Evolutionary conservation across 2,797 vertebrate species (phyloP).

Genomic region (Heliangelus exortis): DNA sequence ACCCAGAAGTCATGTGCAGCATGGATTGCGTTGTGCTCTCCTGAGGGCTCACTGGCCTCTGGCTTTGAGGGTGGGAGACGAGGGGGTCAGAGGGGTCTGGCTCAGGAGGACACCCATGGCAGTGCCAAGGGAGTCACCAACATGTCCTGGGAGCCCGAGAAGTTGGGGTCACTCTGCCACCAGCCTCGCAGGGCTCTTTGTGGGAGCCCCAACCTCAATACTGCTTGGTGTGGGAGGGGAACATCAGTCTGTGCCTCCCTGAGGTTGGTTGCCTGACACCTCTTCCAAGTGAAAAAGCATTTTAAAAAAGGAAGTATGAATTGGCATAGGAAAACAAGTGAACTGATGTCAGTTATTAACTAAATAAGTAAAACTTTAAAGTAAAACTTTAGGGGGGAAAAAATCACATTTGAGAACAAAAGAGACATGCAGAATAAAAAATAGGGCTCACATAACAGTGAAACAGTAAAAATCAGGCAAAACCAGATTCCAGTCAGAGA

Average conservation of each 20-base stretch:
- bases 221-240: not conserved
- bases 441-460: too few relatives aligned
- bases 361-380: too few relatives aligned
- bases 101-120: not conserved
- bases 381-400: too few relatives aligned
- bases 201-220: not conserved
- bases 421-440: too few relatives aligned
- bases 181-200: not conserved
- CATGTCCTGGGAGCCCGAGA: not conserved
- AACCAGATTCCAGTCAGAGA: too few relatives aligned
- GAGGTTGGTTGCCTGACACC: not conserved
- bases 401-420: too few relatives aligned
- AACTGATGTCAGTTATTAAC: too few relatives aligned
- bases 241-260: not conserved
- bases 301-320: not conserved
- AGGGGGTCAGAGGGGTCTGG: not conserved
- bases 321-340: not conserved
- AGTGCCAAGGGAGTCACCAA: not conserved
- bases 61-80: not conserved
- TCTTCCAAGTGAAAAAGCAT: not conserved
- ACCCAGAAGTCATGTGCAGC: accelerated
- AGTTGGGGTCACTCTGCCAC: not conserved
- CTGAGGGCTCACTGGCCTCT: not conserved
- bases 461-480: too few relatives aligned
- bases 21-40: too few relatives aligned